Evolutionary conservation across 92 coral and sea anemone genomes (phyloP), one percentile per base, ranked within the genome.

Genomic region (Parazoanthus atlanticus): DNA sequence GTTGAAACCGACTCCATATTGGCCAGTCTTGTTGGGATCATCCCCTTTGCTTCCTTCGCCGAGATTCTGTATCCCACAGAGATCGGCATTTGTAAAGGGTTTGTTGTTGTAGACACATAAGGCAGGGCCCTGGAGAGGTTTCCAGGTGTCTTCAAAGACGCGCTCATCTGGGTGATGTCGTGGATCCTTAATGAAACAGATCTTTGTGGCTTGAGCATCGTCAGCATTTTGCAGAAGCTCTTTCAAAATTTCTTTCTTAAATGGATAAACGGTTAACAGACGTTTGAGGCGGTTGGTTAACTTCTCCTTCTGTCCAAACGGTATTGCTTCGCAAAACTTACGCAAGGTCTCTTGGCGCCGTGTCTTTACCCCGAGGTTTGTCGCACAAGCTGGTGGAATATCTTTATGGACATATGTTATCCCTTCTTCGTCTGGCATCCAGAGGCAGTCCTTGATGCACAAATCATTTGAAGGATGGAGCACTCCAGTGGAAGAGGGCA

Each of bases 151-250:
- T 76, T 93, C 94, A 90, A 96, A 91, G 17, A 96, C 93, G 17
- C 91, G 80, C 78, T 94, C 91, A 5, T 79, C 81, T 8, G 89
- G 89, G 38, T 94, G 97, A 0, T 74, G 83, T 13, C 98, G 93
- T 5, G 95, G 91, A 82, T 96, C 98, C 64, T 86, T 90, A 66
- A 96, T 93, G 84, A 96, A 96, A 67, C 95, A 91, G 29, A 96
- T 80, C 89, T 91, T 90, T 6, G 92, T 92, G n/a, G 98, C 98
- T 69, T 91, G 89, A 6, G 98, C 95, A 74, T 96, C 98, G 49
- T 96, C 98, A 28, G 98, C 96, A 67, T 96, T 94, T 78, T 96
- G 98, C 31, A 94, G 91, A 41, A 96, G 96, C 84, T 96, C 96
- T 80, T 96, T 96, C 86, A 96, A 78, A 16, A 96, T 88, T 21